Conservation (phyloP, 2,888 invertebrate species). For the Trissolcus japonicus region DNA sequence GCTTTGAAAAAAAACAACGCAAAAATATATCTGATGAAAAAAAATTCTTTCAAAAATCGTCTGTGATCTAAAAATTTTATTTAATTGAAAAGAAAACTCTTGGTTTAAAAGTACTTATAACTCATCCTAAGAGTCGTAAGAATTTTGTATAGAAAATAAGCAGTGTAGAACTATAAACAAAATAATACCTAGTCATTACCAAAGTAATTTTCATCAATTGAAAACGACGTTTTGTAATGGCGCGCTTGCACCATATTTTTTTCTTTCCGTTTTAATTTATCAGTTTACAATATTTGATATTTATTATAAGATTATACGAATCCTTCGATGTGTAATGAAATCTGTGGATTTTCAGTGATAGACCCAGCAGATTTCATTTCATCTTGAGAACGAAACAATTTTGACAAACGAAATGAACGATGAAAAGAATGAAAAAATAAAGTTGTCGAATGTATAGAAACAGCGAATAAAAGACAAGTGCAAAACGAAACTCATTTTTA, state of each 20-base stretch:
- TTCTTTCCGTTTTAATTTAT: constrained; percentile 3
- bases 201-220: constrained; percentile 70
- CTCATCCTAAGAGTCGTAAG: constrained; percentile 35
- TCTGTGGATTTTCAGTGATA: background rate
- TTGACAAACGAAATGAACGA: constrained; percentile 1
- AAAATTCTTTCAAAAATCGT: constrained; percentile 9
- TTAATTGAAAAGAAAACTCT: constrained; percentile 7
- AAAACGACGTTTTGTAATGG: constrained; percentile 52
- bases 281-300: constrained; percentile 32
- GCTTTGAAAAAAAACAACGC: background rate
- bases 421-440: too few species aligned
- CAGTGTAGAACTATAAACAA: constrained; percentile 60
- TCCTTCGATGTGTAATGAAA: background rate
- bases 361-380: background rate
- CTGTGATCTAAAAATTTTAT: constrained; percentile 25
- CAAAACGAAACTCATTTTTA: constrained; percentile 8
- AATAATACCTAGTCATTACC: constrained; percentile 75
- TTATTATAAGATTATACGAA: constrained; percentile 16
- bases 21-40: constrained; percentile 2
- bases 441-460: too few species aligned
- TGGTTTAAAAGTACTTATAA: constrained; percentile 56
- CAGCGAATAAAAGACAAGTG: background rate
- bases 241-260: constrained; percentile 51
- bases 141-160: constrained; percentile 56
- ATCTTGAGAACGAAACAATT: background rate